Conservation (phyloP, 2,888 invertebrate genomes). For the Zeuzera pyrina region DNA sequence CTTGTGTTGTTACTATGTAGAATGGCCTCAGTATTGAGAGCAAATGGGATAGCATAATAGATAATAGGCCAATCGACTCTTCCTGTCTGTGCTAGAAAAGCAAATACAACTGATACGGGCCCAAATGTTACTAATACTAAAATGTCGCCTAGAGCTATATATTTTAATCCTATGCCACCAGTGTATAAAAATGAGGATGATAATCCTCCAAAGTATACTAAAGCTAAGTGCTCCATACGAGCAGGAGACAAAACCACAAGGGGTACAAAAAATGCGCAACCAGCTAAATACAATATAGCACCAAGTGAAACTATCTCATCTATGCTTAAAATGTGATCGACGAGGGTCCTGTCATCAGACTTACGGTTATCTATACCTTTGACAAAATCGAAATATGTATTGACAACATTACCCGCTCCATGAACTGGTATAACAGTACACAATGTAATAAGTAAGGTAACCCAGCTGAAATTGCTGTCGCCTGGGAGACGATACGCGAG, state of each 20-base stretch:
- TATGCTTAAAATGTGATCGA: conserved; percentile 86
- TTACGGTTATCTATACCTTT: conserved; percentile 95
- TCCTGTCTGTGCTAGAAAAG: conserved; percentile 94
- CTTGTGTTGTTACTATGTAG: conserved; percentile 96
- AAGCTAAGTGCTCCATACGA: conserved; percentile 93
- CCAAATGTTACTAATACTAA: conserved; percentile 94
- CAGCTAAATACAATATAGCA: conserved; percentile 88
- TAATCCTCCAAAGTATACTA: conserved; percentile 95
- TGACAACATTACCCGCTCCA: conserved; percentile 96
- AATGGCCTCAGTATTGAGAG: conserved; percentile 95
- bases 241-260: conserved; percentile 88
- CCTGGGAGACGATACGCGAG: conserved; percentile 88
- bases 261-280: conserved; percentile 87
- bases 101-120: conserved; percentile 93
- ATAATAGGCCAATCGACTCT: conserved; percentile 92
- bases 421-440: conserved; percentile 93
- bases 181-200: conserved; percentile 97
- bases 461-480: conserved; percentile 82
- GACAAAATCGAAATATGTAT: conserved; percentile 96
- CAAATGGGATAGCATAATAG: conserved; percentile 94
- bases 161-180: conserved; percentile 95
- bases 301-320: conserved; percentile 89
- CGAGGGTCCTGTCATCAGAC: conserved; percentile 94
- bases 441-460: conserved; percentile 85
- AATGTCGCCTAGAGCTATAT: conserved; percentile 95